phyloP scores from a whole-genome alignment of 2,888 invertebrate genomes.

The Heteropelma amictum region DNA sequence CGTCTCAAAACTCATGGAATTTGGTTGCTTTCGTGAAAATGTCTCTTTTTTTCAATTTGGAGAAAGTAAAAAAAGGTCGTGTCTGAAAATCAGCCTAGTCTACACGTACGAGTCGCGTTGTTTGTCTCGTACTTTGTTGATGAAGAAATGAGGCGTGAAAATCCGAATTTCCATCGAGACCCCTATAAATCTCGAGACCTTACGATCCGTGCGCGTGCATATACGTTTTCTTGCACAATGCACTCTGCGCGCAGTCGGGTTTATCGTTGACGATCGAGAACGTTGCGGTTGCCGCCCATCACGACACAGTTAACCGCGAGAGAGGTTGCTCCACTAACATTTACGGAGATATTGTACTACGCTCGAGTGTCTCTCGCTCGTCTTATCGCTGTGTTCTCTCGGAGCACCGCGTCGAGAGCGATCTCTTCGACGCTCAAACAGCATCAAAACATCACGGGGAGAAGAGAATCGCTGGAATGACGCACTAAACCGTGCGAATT shows the following conservation, averaged over 20 bases:
- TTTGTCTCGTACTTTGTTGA: too few species aligned
- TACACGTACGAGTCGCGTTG: too few species aligned
- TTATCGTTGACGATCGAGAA: conserved; percentile 57
- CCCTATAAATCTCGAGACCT: not conserved
- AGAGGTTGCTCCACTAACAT: conserved; percentile 64
- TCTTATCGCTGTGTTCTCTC: conserved; percentile 2
- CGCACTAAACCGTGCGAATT: too few species aligned
- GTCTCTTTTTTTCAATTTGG: too few species aligned
- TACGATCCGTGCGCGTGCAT: not conserved
- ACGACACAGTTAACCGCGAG: conserved; percentile 57
- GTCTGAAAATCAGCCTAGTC: too few species aligned
- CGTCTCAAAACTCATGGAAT: too few species aligned
- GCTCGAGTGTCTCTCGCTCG: conserved; percentile 28
- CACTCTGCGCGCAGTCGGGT: conserved; percentile 50
- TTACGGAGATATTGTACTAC: too few species aligned
- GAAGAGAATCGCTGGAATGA: conserved; percentile 40
- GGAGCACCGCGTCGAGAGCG: too few species aligned
- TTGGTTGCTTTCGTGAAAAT: too few species aligned
- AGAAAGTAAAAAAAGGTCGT: too few species aligned
- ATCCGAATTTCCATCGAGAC: conserved; percentile 1
- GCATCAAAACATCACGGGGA: not conserved
- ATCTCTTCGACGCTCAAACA: conserved; percentile 5
- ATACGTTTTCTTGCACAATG: conserved; percentile 50
- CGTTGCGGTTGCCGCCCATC: conserved; percentile 60
- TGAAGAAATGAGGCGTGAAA: too few species aligned